Percentiles rank a stretch among this genome's conserved stretches.
Evolutionary conservation across 2,113 vertebrate species (phyloP).

Genomic region (Cephalopterus ornatus): DNA sequence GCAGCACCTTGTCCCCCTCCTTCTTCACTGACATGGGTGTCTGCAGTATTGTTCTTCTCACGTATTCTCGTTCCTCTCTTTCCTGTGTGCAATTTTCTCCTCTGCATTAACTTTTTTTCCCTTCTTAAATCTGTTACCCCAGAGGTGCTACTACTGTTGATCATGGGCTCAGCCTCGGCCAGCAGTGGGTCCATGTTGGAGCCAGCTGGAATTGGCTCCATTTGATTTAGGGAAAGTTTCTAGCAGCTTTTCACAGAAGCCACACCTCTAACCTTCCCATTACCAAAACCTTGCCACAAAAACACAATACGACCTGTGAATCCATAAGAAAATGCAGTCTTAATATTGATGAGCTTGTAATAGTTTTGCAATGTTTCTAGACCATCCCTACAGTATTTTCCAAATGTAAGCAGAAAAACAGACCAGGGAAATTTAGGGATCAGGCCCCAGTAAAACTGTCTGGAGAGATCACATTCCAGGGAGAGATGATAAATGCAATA

Average conservation of each 20-base stretch:
- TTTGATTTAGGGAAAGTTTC: not conserved
- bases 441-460: not conserved
- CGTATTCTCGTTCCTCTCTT: not conserved
- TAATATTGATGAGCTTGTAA: not conserved
- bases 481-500: not conserved
- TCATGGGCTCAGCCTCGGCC: not conserved
- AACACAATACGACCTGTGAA: not conserved
- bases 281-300: not conserved
- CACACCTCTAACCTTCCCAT: not conserved
- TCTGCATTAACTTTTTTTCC: not conserved
- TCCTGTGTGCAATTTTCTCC: not conserved
- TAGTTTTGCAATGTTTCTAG: not conserved
- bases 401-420: not conserved
- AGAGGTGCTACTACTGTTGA: rapidly evolving
- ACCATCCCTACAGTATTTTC: not conserved
- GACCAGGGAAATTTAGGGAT: not conserved
- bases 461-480: not conserved
- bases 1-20: not conserved
- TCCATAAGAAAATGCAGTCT: not conserved
- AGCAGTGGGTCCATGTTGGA: not conserved
- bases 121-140: not conserved
- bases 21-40: not conserved
- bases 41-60: not conserved
- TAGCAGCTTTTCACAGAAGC: not conserved
- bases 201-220: not conserved